These are phyloP conservation scores for Silvanus unidentatus DNA, from an alignment of 2,888 invertebrate genomes.

Conservation along the genomic window DNA sequence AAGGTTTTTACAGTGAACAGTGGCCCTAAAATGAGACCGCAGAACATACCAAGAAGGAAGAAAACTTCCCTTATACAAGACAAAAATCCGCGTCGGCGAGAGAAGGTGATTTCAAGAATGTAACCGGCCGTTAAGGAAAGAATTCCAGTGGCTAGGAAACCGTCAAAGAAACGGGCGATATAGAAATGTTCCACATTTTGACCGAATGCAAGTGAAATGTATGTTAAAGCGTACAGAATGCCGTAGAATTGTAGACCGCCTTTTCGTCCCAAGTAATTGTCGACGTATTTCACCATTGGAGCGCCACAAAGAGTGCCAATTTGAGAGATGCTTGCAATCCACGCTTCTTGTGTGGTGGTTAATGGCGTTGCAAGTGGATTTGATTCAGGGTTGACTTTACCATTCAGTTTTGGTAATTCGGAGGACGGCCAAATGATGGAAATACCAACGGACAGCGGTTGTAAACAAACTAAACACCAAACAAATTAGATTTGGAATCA, in stretches of 20 bases:
- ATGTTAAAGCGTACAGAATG: constrained; percentile 56
- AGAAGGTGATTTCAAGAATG: constrained; percentile 77
- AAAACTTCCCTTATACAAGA: constrained; percentile 41
- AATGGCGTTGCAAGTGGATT: constrained; percentile 24
- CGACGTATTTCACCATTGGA: constrained; percentile 20
- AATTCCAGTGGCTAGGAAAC: constrained; percentile 60
- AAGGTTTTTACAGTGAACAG: constrained; percentile 21
- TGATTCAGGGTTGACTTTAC: constrained; percentile 3
- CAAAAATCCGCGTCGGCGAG: constrained; percentile 69
- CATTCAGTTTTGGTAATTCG: neutral
- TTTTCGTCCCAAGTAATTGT: constrained; percentile 53
- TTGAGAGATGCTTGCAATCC: constrained; percentile 25
- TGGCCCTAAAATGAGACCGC: constrained; percentile 25
- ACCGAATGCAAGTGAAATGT: constrained; percentile 22
- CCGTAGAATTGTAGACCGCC: constrained; percentile 57
- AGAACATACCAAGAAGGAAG: constrained; percentile 22
- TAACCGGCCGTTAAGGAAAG: constrained; percentile 77
- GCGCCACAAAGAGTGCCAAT: constrained; percentile 29
- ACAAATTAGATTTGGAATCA: too few relatives aligned
- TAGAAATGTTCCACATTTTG: constrained; percentile 36
- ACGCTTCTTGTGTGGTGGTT: constrained; percentile 24
- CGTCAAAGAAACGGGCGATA: constrained; percentile 55
- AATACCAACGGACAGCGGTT: too few relatives aligned
- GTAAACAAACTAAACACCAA: too few relatives aligned
- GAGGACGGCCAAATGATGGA: neutral